Conservation (phyloP, 1,140 invertebrate genomes). For the Aphis gossypii region DNA sequence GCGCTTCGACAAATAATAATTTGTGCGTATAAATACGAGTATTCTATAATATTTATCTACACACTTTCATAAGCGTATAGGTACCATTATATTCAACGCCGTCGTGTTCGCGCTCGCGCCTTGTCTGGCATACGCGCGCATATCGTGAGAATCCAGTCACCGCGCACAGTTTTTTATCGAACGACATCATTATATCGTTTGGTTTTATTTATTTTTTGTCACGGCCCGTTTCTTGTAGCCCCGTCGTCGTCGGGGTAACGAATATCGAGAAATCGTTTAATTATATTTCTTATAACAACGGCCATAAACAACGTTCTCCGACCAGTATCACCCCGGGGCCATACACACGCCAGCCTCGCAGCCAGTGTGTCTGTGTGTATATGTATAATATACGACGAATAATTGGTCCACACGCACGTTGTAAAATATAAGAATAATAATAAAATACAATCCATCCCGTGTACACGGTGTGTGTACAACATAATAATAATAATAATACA, state of each 20-base stretch:
- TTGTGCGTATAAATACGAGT: neutral
- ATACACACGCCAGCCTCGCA: neutral
- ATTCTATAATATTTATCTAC: no score
- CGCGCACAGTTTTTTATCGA: neutral
- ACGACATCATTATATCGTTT: neutral
- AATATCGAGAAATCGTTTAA: conserved; percentile 7
- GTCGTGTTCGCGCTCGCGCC: no score
- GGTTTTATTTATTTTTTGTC: neutral
- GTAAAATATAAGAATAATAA: neutral
- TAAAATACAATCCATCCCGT: neutral
- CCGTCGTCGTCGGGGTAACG: neutral
- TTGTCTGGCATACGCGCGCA: neutral
- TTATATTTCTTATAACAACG: neutral
- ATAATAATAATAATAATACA: neutral
- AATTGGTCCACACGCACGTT: neutral
- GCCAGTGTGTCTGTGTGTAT: no score
- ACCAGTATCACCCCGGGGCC: neutral
- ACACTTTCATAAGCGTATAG: no score
- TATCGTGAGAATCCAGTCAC: neutral
- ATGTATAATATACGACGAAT: neutral
- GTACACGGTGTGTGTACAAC: neutral
- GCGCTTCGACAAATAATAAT: neutral
- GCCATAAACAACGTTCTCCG: neutral
- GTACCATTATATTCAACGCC: no score
- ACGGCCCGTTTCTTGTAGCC: neutral